phyloP scores from a whole-genome alignment of 2,797 vertebrate species.

The Myotis pilosus region DNA sequence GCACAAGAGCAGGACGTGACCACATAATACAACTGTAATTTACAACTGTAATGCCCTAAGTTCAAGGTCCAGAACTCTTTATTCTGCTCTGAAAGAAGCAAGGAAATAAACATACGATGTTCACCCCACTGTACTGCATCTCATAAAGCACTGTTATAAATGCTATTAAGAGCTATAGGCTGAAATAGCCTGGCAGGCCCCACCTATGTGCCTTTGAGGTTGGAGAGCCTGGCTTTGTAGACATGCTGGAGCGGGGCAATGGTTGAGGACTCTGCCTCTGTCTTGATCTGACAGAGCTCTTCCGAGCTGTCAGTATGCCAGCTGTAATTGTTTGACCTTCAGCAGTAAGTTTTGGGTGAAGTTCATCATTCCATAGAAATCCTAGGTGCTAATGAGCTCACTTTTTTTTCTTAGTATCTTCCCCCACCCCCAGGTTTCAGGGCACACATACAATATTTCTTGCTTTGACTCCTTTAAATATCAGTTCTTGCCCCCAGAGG shows the following conservation, averaged over 20 bases:
- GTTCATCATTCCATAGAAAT: background rate
- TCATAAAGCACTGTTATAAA: background rate
- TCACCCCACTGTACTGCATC: background rate
- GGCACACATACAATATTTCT: background rate
- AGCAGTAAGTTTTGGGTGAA: background rate
- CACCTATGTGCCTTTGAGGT: background rate
- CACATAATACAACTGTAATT: background rate
- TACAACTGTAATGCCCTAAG: background rate
- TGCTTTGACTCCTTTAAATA: background rate
- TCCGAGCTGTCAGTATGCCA: background rate
- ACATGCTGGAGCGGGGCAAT: background rate
- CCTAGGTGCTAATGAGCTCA: background rate
- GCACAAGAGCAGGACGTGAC: background rate
- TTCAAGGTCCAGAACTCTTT: background rate
- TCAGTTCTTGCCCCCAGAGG: background rate
- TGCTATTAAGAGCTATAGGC: background rate
- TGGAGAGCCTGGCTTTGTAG: background rate
- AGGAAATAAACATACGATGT: background rate
- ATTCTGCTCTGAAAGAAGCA: background rate
- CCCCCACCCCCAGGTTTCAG: background rate
- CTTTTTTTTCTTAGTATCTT: background rate
- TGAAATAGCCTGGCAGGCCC: background rate
- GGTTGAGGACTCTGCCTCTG: too few species aligned
- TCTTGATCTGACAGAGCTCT: background rate
- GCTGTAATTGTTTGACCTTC: background rate